Base-by-base conservation (phyloP, 2,888 invertebrate species). In the Herminia tarsipennalis region DNA sequence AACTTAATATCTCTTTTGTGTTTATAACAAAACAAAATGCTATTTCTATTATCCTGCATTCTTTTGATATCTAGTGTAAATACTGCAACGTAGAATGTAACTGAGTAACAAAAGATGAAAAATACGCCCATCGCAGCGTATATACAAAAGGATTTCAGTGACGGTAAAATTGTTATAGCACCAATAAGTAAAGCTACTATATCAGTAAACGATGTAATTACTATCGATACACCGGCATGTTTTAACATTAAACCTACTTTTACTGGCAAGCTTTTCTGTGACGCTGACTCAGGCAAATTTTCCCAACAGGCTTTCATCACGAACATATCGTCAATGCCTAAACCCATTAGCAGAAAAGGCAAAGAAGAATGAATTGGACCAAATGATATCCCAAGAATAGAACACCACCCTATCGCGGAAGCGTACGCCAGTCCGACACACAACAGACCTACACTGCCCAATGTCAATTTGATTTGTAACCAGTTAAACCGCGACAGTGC, bases 311-410 rank as follows among this genome's bases (percentile, higher is more conserved):
- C 94, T 86, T 95, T 94, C 86, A 97, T 95, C 0, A 97, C 96
- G 81, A 97, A 96, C 93, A 96, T 96, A 73, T 97, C 97, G 68
- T 97, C 97, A 14, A 97, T 94, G 21, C 95, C 95, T 61, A 96
- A 92, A 51, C 96, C 96, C 93, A 97, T 94, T 9, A 97, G 78
- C 45, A 97, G 90, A 81, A 97, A 96, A 3, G 96, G 96, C 49
- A 97, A 83, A 8, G 96, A 95, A 5, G 95, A 94, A 78, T 97
- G 96, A 0, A 97, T 94, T 0, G 96, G 96, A 1, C 96, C 96
- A 78, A 95, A 96, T 18, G 95, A 93, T 21, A 96, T 89, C 4
- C 95, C 94, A 43, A 95, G 73, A 5, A 94, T 76, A 1, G 96
- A 95, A 70, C 96, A 96, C 71, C 96, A 78, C 36, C 96, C 95